Conservation (phyloP, 2,113 vertebrate species). For the Phyllostomus hastatus region DNA sequence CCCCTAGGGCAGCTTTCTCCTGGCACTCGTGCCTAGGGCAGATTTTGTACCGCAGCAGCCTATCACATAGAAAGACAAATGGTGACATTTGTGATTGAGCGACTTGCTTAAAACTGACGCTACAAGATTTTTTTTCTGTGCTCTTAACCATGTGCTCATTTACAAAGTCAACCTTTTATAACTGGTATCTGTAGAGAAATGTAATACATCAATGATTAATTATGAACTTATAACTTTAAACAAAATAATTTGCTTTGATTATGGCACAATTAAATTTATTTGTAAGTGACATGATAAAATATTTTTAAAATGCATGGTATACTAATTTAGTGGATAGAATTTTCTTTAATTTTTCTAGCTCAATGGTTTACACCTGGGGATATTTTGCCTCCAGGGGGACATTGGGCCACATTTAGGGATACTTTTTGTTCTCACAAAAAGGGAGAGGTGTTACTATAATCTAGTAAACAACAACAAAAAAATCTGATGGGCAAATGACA, state of each 20-base stretch:
- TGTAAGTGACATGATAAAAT: neutral
- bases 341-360: neutral
- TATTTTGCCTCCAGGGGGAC: neutral
- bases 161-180: neutral
- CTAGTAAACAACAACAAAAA: neutral
- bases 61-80: neutral
- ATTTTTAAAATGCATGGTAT: neutral
- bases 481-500: neutral
- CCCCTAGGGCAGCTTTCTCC: rapidly evolving
- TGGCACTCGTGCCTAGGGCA: rapidly evolving
- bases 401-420: rapidly evolving
- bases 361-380: neutral
- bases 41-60: neutral
- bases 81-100: neutral
- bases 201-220: neutral
- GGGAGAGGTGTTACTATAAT: rapidly evolving
- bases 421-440: neutral
- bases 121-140: neutral
- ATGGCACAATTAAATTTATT: neutral
- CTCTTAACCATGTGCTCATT: neutral
- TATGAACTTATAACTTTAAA: neutral
- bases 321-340: neutral
- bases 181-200: neutral
- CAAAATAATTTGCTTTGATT: neutral
- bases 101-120: neutral